These are phyloP conservation scores for Therioaphis trifolii DNA, from an alignment of 2,888 invertebrate species.

Conservation along the genomic window DNA sequence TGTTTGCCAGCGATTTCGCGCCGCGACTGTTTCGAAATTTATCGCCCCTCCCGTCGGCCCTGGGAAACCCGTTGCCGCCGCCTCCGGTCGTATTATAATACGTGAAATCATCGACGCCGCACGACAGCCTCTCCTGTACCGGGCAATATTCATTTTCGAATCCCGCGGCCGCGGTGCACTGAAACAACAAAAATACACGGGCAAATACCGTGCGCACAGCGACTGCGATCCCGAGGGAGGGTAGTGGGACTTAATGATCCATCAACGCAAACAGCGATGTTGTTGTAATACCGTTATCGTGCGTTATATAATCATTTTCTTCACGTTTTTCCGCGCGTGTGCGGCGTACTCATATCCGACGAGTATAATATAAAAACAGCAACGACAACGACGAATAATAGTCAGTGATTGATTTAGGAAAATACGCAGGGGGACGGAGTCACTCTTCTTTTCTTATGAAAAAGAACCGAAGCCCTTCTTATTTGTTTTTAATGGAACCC, in stretches of 20 bases:
- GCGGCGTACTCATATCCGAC: neutral
- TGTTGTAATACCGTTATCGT: neutral
- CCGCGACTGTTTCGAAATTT: conserved; percentile 51
- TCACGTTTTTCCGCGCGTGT: neutral
- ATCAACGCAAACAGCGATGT: neutral
- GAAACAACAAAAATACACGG: conserved; percentile 34
- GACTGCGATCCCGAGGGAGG: too few species aligned
- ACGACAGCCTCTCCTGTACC: too few species aligned
- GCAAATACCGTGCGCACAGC: neutral
- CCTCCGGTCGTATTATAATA: neutral
- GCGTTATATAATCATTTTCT: neutral
- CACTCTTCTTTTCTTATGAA: too few species aligned
- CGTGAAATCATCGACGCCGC: conserved; percentile 13
- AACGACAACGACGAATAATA: neutral
- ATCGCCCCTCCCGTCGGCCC: neutral
- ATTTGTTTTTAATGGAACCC: too few species aligned
- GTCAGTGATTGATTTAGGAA: too few species aligned
- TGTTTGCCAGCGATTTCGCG: conserved; percentile 59
- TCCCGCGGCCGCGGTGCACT: neutral
- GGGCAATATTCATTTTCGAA: conserved; percentile 22
- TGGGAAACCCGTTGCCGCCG: neutral
- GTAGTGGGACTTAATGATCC: conserved; percentile 15
- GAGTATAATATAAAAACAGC: neutral
- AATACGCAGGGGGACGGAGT: too few species aligned
- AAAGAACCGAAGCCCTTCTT: too few species aligned